phyloP scores from a whole-genome alignment of 2,888 invertebrate species.

The Kuschelorhynchus macadamiae region DNA sequence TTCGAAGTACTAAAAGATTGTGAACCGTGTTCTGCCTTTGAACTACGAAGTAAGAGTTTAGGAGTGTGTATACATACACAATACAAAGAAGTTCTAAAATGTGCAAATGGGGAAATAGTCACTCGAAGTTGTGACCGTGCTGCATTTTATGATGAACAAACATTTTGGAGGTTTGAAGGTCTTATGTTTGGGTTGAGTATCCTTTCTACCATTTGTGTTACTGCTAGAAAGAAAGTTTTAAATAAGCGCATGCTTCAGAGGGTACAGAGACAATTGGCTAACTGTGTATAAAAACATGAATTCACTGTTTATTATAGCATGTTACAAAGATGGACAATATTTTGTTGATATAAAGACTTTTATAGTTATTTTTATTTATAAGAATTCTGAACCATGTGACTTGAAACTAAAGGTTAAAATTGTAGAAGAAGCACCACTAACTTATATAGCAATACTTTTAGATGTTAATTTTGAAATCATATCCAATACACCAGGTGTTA shows the following conservation, averaged over 20 bases:
- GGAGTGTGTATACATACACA: constrained; percentile 87
- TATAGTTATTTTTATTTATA: constrained; percentile 54
- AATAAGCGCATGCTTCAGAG: constrained; percentile 78
- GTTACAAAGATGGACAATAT: constrained; percentile 29
- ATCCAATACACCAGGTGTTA: constrained; percentile 65
- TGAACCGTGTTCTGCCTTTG: constrained; percentile 90
- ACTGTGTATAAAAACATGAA: constrained; percentile 69
- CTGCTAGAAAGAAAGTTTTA: constrained; percentile 76
- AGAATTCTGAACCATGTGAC: constrained; percentile 47
- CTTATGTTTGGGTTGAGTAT: constrained; percentile 78
- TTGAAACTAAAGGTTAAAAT: constrained; percentile 51
- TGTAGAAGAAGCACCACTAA: constrained; percentile 23
- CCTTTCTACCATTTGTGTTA: constrained; percentile 76
- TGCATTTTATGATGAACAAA: constrained; percentile 85
- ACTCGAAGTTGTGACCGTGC: constrained; percentile 90
- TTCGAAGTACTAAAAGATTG: constrained; percentile 83
- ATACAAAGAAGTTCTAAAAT: constrained; percentile 86
- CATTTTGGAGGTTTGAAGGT: constrained; percentile 87
- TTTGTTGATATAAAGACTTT: constrained; percentile 56
- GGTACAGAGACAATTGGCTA: constrained; percentile 80
- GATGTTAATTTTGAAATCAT: constrained; percentile 65
- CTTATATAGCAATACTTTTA: constrained; percentile 60
- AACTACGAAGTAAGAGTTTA: constrained; percentile 85
- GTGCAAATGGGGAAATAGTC: constrained; percentile 85
- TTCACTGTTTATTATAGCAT: constrained; percentile 37